Conservation (phyloP, 2,113 vertebrate species). For the Diphyllodes magnificus region DNA sequence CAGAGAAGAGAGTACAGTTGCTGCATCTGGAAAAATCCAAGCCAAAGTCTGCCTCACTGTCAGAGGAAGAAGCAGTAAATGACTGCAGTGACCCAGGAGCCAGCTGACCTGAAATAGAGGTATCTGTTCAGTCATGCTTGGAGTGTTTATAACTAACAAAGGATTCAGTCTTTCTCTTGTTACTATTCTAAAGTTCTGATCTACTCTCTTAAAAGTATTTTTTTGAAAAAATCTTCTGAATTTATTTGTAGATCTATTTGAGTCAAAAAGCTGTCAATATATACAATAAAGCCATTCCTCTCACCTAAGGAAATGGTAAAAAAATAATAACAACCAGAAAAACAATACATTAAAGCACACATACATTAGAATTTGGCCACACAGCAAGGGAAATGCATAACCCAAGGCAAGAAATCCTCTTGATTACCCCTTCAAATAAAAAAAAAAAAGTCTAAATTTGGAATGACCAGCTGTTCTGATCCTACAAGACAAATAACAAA, state of each 20-base stretch:
- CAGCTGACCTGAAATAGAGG: background rate
- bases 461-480: background rate
- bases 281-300: background rate
- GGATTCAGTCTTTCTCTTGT: background rate
- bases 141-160: background rate
- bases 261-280: background rate
- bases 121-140: background rate
- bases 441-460: background rate
- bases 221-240: rapidly evolving
- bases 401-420: background rate
- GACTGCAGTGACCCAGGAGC: background rate
- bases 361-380: background rate
- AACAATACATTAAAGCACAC: background rate
- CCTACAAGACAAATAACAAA: background rate
- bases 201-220: background rate
- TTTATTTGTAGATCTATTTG: background rate
- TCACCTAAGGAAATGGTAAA: background rate
- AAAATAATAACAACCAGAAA: background rate
- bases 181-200: background rate
- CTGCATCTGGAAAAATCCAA: background rate
- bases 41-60: background rate
- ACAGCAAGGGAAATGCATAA: background rate
- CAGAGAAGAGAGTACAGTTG: background rate
- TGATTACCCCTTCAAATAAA: background rate
- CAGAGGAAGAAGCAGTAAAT: background rate